phyloP scores from a whole-genome alignment of 1,140 invertebrate species.

The Anoplolepis gracilipes region DNA sequence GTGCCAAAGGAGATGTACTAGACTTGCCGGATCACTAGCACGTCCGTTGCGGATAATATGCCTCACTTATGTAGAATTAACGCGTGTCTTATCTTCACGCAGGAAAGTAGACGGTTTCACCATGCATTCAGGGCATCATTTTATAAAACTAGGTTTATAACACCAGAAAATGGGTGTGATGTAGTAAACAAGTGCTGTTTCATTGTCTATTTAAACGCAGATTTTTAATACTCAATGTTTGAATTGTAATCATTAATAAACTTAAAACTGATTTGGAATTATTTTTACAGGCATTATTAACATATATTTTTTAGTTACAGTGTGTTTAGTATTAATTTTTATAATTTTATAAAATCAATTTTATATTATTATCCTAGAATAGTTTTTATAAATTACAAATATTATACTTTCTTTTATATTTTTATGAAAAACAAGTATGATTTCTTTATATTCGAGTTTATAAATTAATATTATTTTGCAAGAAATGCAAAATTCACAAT shows the following conservation, averaged over 20 bases:
- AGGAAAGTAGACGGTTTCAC: constrained; percentile 62
- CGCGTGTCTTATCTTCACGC: constrained; percentile 54
- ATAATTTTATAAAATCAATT: not conserved
- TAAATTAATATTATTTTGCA: not conserved
- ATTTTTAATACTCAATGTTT: not conserved
- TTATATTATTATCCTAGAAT: not conserved
- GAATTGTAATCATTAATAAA: not conserved
- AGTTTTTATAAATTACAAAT: not conserved
- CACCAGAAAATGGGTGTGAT: constrained; percentile 3
- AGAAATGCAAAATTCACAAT: not conserved
- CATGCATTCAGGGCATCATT: not conserved
- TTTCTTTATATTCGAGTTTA: not conserved
- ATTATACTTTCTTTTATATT: not conserved
- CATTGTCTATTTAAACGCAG: not conserved
- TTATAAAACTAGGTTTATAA: not conserved
- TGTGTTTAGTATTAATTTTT: not conserved
- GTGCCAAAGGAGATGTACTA: not conserved
- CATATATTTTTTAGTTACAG: constrained; percentile 3
- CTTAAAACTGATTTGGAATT: not conserved
- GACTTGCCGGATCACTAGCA: constrained; percentile 21
- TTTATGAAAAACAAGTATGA: not conserved
- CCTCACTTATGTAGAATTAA: constrained; percentile 29
- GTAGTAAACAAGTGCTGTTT: constrained; percentile 9
- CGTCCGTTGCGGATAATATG: constrained; percentile 20
- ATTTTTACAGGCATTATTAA: not conserved